phyloP scores from a whole-genome alignment of 1,140 invertebrate genomes.

The Zaprionus tsacasi region DNA sequence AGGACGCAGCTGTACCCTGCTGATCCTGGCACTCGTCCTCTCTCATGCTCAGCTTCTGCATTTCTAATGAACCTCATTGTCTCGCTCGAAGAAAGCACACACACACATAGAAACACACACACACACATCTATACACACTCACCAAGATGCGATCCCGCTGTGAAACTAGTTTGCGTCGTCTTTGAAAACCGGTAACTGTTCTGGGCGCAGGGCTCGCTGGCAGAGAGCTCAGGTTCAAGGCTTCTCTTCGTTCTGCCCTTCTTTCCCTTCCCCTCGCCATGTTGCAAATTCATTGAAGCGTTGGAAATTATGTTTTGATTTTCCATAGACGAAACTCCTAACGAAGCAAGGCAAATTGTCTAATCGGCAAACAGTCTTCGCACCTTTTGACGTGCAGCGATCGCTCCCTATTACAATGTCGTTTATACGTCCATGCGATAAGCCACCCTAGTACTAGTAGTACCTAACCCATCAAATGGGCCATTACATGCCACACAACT shows the following conservation, averaged over 20 bases:
- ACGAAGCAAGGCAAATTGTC: slow-evolving; percentile 76
- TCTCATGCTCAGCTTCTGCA: slow-evolving; percentile 35
- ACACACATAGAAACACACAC: background rate
- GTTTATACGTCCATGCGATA: slow-evolving; percentile 49
- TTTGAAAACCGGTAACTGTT: slow-evolving; percentile 75
- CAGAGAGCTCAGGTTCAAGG: slow-evolving; percentile 24
- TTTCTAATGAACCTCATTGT: slow-evolving; percentile 72
- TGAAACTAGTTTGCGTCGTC: slow-evolving; percentile 73
- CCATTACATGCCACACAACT: slow-evolving; percentile 44
- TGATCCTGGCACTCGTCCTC: slow-evolving; percentile 23
- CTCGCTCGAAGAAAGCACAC: slow-evolving; percentile 46
- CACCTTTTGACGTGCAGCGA: slow-evolving; percentile 48
- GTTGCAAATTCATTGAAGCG: slow-evolving; percentile 54
- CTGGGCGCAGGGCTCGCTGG: slow-evolving; percentile 14
- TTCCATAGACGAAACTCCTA: slow-evolving; percentile 61
- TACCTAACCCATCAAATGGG: slow-evolving; percentile 57
- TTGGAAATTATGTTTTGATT: slow-evolving; percentile 78
- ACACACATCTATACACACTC: slow-evolving; percentile 15
- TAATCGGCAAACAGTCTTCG: slow-evolving; percentile 71
- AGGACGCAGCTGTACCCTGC: slow-evolving; percentile 40
- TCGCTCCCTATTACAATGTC: slow-evolving; percentile 56
- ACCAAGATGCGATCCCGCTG: slow-evolving; percentile 46
- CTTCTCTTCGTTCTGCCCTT: slow-evolving; percentile 2
- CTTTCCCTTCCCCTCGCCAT: background rate
- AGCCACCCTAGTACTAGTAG: slow-evolving; percentile 44